A percentile compares a stretch with the other conserved stretches of the same genome.
Conservation (phyloP, 2,113 vertebrate species). For the Corythornis madagascariensis region DNA sequence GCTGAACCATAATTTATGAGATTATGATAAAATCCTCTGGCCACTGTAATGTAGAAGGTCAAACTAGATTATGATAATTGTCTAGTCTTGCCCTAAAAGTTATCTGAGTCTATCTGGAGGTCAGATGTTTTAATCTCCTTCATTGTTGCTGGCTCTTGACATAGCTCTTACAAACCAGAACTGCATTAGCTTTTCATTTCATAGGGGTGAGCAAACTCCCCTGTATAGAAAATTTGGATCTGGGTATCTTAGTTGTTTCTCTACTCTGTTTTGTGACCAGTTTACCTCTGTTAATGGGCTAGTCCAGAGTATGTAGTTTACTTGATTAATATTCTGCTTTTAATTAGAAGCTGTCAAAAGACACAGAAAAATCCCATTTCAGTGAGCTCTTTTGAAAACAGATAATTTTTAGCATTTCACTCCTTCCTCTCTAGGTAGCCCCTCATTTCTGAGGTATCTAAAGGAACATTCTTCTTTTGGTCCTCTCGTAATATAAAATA, state of each 20-base stretch:
- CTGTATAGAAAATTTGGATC: not conserved
- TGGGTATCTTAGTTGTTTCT: not conserved
- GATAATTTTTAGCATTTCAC: not conserved
- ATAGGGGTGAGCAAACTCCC: not conserved
- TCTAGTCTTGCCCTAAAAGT: not conserved
- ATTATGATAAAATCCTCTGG: slow-evolving; percentile 23
- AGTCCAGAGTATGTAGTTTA: not conserved
- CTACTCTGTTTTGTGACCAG: not conserved
- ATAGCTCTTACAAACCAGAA: not conserved
- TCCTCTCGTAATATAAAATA: not conserved
- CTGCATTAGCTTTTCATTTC: not conserved
- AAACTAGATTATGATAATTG: not conserved
- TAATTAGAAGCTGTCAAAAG: not conserved
- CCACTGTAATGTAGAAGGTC: not conserved
- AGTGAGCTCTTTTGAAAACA: not conserved
- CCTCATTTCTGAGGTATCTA: not conserved
- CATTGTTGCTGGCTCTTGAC: not conserved
- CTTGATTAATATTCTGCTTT: not conserved
- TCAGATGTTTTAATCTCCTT: not conserved
- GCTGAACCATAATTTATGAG: not conserved
- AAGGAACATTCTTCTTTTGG: not conserved
- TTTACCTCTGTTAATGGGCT: not conserved
- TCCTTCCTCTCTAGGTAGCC: not conserved
- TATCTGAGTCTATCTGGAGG: not conserved
- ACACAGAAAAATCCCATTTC: not conserved